Conservation (phyloP, 2,888 invertebrate species). For the Aethes cnicana region DNA sequence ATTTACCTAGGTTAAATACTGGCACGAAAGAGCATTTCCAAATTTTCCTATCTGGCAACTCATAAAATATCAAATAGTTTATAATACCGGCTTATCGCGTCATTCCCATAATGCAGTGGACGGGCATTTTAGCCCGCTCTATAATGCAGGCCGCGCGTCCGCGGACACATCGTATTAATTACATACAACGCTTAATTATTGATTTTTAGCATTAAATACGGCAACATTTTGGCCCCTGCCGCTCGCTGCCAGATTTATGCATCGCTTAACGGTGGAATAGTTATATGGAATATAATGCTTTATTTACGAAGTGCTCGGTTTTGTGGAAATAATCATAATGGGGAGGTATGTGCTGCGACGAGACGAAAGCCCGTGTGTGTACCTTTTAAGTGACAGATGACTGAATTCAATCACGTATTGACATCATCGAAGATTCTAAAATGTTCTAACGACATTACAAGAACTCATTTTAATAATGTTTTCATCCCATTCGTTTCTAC, state of each 20-base stretch:
- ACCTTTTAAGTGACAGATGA: no score
- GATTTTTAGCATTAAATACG: slow-evolving; percentile 78
- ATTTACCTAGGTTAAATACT: no score
- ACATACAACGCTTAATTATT: slow-evolving; percentile 79
- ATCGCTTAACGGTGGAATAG: slow-evolving; percentile 34
- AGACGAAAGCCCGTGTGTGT: no score
- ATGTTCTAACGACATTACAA: no score
- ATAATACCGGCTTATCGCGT: slow-evolving; percentile 44
- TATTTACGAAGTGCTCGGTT: slow-evolving; percentile 18
- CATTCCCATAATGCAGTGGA: slow-evolving; percentile 71
- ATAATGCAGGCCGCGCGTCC: slow-evolving; percentile 51
- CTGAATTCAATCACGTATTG: no score
- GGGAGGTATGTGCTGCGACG: no score
- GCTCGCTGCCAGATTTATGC: slow-evolving; percentile 46
- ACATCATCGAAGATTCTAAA: no score
- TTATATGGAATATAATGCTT: slow-evolving; percentile 27
- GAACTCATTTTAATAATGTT: no score
- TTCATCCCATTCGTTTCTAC: no score
- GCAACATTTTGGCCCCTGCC: slow-evolving; percentile 55
- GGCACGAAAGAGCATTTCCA: no score
- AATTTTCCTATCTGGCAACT: slow-evolving; percentile 2
- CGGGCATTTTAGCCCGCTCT: slow-evolving; percentile 49
- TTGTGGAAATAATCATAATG: slow-evolving; percentile 16
- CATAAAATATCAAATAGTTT: slow-evolving; percentile 34
- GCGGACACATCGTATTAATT: slow-evolving; percentile 70